A percentile compares a stretch with the other conserved stretches of the same genome.
These are phyloP conservation scores for Drosophila quinaria DNA, from an alignment of 2,888 invertebrate genomes.

Conservation along the genomic window DNA sequence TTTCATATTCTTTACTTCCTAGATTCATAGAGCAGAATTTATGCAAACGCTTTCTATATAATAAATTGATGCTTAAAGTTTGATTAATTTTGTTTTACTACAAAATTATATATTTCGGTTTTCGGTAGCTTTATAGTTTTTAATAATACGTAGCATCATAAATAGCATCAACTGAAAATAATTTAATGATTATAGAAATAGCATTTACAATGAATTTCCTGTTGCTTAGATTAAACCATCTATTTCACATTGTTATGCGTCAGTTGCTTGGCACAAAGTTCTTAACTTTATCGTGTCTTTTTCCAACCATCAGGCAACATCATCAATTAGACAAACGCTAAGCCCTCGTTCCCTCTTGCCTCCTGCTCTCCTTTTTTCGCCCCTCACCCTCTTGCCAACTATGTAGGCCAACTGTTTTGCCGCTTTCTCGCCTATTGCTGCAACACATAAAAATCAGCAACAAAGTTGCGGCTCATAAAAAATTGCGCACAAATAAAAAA, in stretches of 20 bases:
- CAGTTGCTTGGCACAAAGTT: constrained; percentile 38
- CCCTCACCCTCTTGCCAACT: constrained; percentile 17
- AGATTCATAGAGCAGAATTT: too few species aligned
- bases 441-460: constrained; percentile 79
- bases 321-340: constrained; percentile 69
- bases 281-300: constrained; percentile 27
- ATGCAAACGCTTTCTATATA: neutral
- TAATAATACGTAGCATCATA: neutral
- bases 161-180: constrained; percentile 9
- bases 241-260: constrained; percentile 22
- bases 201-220: constrained; percentile 30
- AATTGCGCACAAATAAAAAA: constrained; percentile 70
- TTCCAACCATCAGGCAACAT: constrained; percentile 27
- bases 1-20: too few species aligned
- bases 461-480: constrained; percentile 80
- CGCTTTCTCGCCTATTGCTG: constrained; percentile 74
- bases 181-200: constrained; percentile 18
- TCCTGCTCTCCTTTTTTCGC: neutral
- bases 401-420: constrained; percentile 74
- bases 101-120: neutral
- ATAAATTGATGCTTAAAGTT: neutral
- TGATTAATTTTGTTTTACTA: neutral
- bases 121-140: neutral
- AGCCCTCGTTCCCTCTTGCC: constrained; percentile 34
- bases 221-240: constrained; percentile 21